Evolutionary conservation across 2,888 invertebrate species (phyloP).

Genomic region (Creontiades dilutus): DNA sequence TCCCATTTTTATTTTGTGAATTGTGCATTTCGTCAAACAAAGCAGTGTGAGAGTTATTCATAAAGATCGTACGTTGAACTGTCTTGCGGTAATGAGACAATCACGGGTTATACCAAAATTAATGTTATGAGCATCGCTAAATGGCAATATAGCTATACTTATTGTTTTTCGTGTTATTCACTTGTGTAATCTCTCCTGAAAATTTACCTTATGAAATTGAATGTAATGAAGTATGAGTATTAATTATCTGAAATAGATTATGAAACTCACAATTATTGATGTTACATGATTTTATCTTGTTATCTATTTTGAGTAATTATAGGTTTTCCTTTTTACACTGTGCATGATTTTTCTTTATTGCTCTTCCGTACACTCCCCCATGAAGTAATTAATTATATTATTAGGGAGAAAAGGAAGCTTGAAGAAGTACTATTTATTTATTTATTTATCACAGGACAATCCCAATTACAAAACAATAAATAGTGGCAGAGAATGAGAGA

Average conservation of each 20-base stretch:
- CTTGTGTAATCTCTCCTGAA: slow-evolving; percentile 32
- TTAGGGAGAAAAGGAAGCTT: too few species aligned
- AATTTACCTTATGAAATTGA: slow-evolving; percentile 5
- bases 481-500: too few species aligned
- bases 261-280: slow-evolving; percentile 41
- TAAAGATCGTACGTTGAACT: not conserved
- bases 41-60: not conserved
- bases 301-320: slow-evolving; percentile 56
- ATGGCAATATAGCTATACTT: slow-evolving; percentile 46
- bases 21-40: not conserved
- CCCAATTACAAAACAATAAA: too few species aligned
- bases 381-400: too few species aligned
- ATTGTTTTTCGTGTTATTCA: slow-evolving; percentile 26
- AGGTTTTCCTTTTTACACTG: slow-evolving; percentile 45
- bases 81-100: slow-evolving; percentile 30
- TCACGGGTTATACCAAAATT: slow-evolving; percentile 24
- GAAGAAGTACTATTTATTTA: too few species aligned
- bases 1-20: not conserved
- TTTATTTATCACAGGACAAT: too few species aligned
- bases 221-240: slow-evolving; percentile 9
- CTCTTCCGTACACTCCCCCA: not conserved
- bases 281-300: slow-evolving; percentile 59
- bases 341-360: not conserved
- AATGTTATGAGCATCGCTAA: slow-evolving; percentile 25
- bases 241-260: slow-evolving; percentile 40